Base-by-base conservation (phyloP, 2,888 invertebrate species). In the Sepiola atlantica region DNA sequence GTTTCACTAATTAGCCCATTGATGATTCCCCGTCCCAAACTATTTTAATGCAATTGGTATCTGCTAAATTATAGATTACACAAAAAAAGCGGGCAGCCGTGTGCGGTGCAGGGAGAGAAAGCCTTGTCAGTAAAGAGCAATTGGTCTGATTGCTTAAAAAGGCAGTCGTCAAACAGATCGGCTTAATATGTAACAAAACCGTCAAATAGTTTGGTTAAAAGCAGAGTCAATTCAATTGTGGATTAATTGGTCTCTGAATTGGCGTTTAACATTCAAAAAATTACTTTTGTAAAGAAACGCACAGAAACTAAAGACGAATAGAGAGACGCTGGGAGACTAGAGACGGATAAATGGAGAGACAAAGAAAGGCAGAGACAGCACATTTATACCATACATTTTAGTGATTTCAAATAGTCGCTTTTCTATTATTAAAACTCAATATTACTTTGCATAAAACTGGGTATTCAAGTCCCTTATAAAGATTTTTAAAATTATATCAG, bases 1-100 rank as follows among this genome's bases (percentile, higher is more conserved):
- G n/a, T 32, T n/a, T 77, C 77, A 77, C 77, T 77, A 77, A 77
- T 77, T 77, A 77, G n/a, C 16, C 77, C n/a, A n/a, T 32, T 77
- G 77, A 77, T 77, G 77, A 77, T 77, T 77, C 77, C n/a, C 77
- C 16, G n/a, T 77, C 77, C n/a, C 12, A 77, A 77, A 77, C n/a
- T 77, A 77, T 77, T 77, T 77, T 77, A 77, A 77, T 77, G 77
- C 77, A 77, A 77, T 77, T 77, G 77, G n/a, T n/a, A 77, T 77
- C 77, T 77, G 77, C n/a, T n/a, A 77, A 77, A 77, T 77, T 77
- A 77, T 77, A 77, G 77, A 77, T 77, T 77, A 77, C n/a, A 32
- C 20, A 77, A n/a, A n/a, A 77, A 77, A n/a, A 32, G n/a, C 16
- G 32, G 4, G 32, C 16, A n/a, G n/a, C 45, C 4, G 45, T 4